Evolutionary conservation across 2,113 vertebrate species (phyloP), one percentile per base, ranked within the genome.

Genomic region (Misgurnus mizolepis): DNA sequence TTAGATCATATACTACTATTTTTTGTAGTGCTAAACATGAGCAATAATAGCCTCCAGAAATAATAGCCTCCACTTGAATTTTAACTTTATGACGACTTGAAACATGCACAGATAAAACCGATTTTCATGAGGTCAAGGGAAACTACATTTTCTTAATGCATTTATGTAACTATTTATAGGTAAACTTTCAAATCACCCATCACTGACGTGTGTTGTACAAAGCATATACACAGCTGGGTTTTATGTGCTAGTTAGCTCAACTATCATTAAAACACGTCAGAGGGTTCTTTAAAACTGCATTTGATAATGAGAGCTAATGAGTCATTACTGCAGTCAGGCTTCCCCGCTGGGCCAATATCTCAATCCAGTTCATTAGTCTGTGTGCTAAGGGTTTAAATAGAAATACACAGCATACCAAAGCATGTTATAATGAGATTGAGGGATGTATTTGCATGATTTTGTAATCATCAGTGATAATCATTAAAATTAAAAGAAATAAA

Each of bases 251-350:
- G 58, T 62, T 34, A 62, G 58, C 53, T 72, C 7, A 40, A 27
- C 40, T 45, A 56, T 71, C 68, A 55, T 47, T 74, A 27, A n/a
- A 47, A 49, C 40, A 75, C 3, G 12, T 62, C 55, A 43, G 53
- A 73, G n/a, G 5, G 12, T 75, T 68, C 41, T 60, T 27, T 80
- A 80, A 86, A 55, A 66, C 56, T 61, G 76, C 6, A 8, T 55
- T 70, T 49, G 8, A 82, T 78, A 85, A 87, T 84, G 73, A 86
- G 72, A 78, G 43, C 43, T 75, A 67, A 85, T 82, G 76, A 77
- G 81, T 85, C 78, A 84, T 58, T 53, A 60, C 67, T 70, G 79
- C 58, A 80, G 65, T 67, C 45, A 66, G 69, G 56, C n/a, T 3
- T 55, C 58, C 61, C 53, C 34, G 8, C 67, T 49, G 66, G 40